Conservation (phyloP, 2,113 vertebrate genomes). For the Rhea americana region DNA sequence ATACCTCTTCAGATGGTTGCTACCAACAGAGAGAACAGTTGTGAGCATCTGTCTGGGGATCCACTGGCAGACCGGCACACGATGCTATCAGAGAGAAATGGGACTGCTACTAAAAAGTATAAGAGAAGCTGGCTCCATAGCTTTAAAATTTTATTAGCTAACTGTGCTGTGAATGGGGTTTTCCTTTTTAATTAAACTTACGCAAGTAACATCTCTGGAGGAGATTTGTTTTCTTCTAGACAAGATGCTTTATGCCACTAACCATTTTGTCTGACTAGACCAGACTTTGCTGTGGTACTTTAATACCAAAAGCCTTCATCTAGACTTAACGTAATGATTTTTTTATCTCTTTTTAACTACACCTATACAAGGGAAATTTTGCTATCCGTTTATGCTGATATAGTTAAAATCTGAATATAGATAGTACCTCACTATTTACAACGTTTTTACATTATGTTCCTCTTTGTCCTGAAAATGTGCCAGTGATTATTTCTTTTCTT, state of each 20-base stretch:
- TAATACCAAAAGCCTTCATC: not conserved
- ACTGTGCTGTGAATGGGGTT: not conserved
- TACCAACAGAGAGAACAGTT: not conserved
- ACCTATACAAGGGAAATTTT: not conserved
- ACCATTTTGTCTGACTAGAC: not conserved
- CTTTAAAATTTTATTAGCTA: not conserved
- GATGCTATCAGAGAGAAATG: not conserved
- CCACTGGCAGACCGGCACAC: fast-evolving
- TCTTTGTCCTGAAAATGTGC: not conserved
- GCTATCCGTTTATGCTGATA: not conserved
- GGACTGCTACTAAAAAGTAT: fast-evolving
- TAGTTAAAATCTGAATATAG: not conserved
- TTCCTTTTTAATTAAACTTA: not conserved
- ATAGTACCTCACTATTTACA: not conserved
- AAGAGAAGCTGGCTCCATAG: not conserved
- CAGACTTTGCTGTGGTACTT: not conserved
- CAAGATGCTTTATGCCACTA: not conserved
- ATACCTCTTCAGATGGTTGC: not conserved
- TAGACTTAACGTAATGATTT: not conserved
- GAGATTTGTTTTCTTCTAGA: not conserved
- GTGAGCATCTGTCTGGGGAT: not conserved
- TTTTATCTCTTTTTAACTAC: not conserved
- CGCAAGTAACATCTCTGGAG: not conserved
- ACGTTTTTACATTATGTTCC: not conserved
- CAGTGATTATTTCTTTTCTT: not conserved